Evolutionary conservation across 2,797 vertebrate species (phyloP).

Genomic region (Cuculus canorus): DNA sequence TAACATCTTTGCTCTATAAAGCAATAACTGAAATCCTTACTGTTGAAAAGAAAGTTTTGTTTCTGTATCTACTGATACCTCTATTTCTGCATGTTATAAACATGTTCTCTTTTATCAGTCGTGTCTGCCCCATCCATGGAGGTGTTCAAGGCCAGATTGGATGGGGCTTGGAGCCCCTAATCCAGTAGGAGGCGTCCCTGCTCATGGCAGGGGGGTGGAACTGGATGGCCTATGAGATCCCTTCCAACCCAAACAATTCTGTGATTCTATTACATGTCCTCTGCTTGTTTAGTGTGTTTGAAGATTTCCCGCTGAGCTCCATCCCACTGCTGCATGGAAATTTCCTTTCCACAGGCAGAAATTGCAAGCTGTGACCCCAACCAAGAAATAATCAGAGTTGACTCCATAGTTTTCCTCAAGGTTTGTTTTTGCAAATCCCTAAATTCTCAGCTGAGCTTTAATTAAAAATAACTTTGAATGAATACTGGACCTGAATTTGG

Average conservation of each 20-base stretch:
- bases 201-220: too few relatives aligned
- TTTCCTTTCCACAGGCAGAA: not conserved
- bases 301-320: not conserved
- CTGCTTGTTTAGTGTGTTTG: not conserved
- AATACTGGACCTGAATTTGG: not conserved
- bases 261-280: not conserved
- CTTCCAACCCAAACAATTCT: too few relatives aligned
- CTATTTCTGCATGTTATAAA: not conserved
- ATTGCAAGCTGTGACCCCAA: not conserved
- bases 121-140: too few relatives aligned
- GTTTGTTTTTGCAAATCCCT: not conserved
- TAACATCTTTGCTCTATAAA: not conserved
- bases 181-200: too few relatives aligned
- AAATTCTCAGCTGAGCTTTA: not conserved
- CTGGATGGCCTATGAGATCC: too few relatives aligned
- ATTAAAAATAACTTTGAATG: not conserved
- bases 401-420: not conserved
- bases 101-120: not conserved
- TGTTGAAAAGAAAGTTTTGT: not conserved
- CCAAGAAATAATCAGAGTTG: not conserved
- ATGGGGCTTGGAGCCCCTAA: too few relatives aligned
- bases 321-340: not conserved
- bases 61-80: rapidly evolving
- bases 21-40: not conserved
- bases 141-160: too few relatives aligned